phyloP scores from a whole-genome alignment of 2,113 vertebrate species.

The Steatornis caripensis region DNA sequence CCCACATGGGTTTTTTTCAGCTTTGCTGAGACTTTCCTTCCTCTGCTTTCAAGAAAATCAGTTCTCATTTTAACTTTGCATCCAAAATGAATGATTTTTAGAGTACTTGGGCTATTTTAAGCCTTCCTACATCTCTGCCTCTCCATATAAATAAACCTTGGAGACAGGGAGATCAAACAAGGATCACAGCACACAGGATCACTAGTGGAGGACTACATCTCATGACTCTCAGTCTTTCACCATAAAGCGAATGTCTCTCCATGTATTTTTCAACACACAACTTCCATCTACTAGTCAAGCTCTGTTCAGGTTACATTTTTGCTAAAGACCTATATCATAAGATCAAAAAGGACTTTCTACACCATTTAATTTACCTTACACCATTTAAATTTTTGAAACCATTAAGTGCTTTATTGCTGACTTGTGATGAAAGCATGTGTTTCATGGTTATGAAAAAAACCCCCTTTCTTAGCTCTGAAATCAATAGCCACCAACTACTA shows the following conservation, averaged over 20 bases:
- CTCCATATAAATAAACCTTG: not conserved
- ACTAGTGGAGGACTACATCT: not conserved
- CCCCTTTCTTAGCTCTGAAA: not conserved
- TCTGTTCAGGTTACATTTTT: not conserved
- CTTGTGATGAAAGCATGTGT: not conserved
- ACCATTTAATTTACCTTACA: not conserved
- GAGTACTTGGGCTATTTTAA: not conserved
- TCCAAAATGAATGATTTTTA: not conserved
- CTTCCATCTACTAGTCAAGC: not conserved
- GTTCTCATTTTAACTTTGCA: not conserved
- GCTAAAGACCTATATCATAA: not conserved
- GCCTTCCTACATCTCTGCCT: not conserved
- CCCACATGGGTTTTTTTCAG: not conserved
- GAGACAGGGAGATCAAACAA: not conserved
- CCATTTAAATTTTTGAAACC: not conserved
- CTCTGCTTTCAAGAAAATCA: not conserved
- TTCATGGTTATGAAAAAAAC: not conserved
- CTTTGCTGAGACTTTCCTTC: not conserved
- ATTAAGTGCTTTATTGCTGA: not conserved
- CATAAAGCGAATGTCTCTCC: not conserved
- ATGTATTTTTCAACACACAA: not conserved
- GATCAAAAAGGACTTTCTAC: not conserved
- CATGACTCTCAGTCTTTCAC: not conserved
- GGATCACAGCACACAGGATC: not conserved
- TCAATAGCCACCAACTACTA: not conserved